Conservation (phyloP, 2,888 invertebrate genomes). For the Philereme vetulata region DNA sequence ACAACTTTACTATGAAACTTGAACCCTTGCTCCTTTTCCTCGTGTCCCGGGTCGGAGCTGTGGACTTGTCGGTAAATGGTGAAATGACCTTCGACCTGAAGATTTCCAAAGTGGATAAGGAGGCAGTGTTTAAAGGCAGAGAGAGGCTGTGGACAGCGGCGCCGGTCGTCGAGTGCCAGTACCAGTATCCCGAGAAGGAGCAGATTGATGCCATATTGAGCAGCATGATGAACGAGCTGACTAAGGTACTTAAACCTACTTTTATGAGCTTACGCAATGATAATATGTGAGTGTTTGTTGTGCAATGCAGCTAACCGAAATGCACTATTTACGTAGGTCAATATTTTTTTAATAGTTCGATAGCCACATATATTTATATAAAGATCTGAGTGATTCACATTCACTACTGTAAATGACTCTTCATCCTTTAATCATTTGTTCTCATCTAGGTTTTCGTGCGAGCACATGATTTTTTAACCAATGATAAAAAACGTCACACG, state of each 20-base stretch:
- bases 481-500: background rate
- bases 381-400: too few relatives aligned
- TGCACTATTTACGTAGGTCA: too few relatives aligned
- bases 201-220: constrained; percentile 53
- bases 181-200: constrained; percentile 49
- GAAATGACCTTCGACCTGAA: constrained; percentile 30
- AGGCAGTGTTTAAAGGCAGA: background rate
- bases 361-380: too few relatives aligned
- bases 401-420: too few relatives aligned
- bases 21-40: constrained; percentile 8
- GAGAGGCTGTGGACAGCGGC: constrained; percentile 31
- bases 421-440: too few relatives aligned
- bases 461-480: constrained; percentile 35
- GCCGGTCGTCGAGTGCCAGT: constrained; percentile 45
- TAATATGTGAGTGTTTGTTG: too few relatives aligned
- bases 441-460: constrained; percentile 46
- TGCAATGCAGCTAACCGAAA: too few relatives aligned
- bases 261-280: too few relatives aligned
- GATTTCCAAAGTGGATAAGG: constrained; percentile 2
- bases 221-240: constrained; percentile 58
- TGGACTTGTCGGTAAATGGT: constrained; percentile 29
- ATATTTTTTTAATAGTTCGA: too few relatives aligned
- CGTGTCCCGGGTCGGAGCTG: constrained; percentile 4
- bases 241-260: constrained; percentile 55
- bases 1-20: constrained; percentile 20